Base-by-base conservation (phyloP, 2,797 vertebrate species). In the Gymnodraco acuticeps region DNA sequence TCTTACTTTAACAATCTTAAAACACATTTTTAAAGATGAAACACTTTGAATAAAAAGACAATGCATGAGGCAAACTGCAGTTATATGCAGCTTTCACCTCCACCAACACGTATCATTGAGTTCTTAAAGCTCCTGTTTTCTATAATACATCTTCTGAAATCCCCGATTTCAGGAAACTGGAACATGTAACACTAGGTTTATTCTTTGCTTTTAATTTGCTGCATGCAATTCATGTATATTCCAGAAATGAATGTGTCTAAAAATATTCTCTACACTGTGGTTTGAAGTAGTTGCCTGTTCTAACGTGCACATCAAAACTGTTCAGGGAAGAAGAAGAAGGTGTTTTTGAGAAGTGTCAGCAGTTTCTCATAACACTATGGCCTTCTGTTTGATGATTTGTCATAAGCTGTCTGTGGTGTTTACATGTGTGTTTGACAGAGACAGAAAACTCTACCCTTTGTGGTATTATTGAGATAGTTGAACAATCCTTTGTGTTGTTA, bases 181-280 rank as follows among this genome's bases (percentile, higher is more conserved):
- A 77, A 43, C 20, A 13, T 46, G 4, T 27, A 2, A 77, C 52
- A n/a, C 41, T 20, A 8, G 56, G 41, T 20, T 19, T 17, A 10
- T 14, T 42, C 23, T 9, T 33, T 48, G 16, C 0, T 51, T 73
- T 64, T 5, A 5, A 64, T 83, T 43, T 71, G 52, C 42, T 52
- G 53, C 60, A 64, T 61, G 10, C 64, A 20, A 73, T 72, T 70
- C 17, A 12, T 47, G 42, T 56, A 64, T 43, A 62, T 70, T 56
- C 74, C 61, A 77, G 14, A 86, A 87, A 87, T 83, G 88, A 81
- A 71, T 31, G 2, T 19, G 42, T 62, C 79, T 88, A 86, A 83
- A 89, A 86, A 89, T 83, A 80, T 52, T 43, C 59, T 33, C 48
- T 4, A 19, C n/a, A 12, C 0, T 11, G 0, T 2, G 4, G n/a